These are phyloP conservation scores for Meteorus cinctellus DNA, from an alignment of 2,888 invertebrate species.

Conservation along the genomic window DNA sequence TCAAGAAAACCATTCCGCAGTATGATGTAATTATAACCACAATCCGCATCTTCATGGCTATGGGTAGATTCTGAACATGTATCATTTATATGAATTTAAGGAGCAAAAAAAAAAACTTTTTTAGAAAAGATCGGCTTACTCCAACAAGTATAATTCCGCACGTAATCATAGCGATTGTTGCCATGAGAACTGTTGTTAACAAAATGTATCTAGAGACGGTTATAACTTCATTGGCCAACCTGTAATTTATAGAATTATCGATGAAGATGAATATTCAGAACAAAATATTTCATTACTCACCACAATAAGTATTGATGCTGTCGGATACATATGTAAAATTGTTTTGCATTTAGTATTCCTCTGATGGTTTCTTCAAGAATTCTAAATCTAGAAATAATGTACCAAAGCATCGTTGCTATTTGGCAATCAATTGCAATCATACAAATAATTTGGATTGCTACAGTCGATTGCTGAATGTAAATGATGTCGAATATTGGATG, in stretches of 20 bases:
- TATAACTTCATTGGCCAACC: slow-evolving; percentile 38
- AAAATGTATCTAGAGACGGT: slow-evolving; percentile 45
- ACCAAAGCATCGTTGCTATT: slow-evolving; percentile 54
- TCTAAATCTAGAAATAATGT: slow-evolving; percentile 51
- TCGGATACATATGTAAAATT: slow-evolving; percentile 27
- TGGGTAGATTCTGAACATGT: background rate
- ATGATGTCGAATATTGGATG: slow-evolving; percentile 42
- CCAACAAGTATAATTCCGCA: slow-evolving; percentile 47
- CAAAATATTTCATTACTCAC: slow-evolving; percentile 33
- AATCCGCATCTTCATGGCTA: background rate
- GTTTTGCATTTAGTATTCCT: background rate
- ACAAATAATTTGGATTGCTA: slow-evolving; percentile 47
- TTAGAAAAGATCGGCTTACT: slow-evolving; percentile 37
- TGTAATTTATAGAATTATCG: background rate
- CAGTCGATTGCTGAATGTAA: slow-evolving; percentile 53
- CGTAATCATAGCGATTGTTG: slow-evolving; percentile 42
- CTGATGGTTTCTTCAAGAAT: slow-evolving; percentile 41
- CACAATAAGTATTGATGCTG: slow-evolving; percentile 40
- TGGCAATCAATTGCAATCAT: slow-evolving; percentile 52
- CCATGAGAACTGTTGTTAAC: slow-evolving; percentile 39
- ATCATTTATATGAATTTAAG: too few relatives aligned
- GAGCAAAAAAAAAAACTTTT: too few relatives aligned
- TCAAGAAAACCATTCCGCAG: slow-evolving; percentile 38
- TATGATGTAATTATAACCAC: background rate
- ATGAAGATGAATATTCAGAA: background rate